These are phyloP conservation scores for Corythornis madagascariensis DNA, from an alignment of 2,113 vertebrate genomes.

Conservation along the genomic window DNA sequence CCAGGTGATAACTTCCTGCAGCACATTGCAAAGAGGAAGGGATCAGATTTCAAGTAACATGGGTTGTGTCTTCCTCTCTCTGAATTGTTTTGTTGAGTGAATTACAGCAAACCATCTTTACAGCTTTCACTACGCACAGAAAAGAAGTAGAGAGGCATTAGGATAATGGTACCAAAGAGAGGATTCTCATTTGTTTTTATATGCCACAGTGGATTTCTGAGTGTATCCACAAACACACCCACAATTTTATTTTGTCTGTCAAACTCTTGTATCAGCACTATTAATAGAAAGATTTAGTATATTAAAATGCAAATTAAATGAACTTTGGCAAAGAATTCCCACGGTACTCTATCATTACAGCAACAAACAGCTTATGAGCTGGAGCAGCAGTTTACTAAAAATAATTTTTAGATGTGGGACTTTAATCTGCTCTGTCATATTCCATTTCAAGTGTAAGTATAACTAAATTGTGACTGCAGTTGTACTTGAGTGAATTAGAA, in stretches of 20 bases:
- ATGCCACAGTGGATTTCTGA: slow-evolving; percentile 27
- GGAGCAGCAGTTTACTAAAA: not conserved
- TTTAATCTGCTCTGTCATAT: not conserved
- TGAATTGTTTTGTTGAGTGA: not conserved
- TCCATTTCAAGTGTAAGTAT: not conserved
- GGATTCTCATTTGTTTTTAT: slow-evolving; percentile 30
- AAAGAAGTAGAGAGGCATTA: not conserved
- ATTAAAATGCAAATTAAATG: slow-evolving; percentile 37
- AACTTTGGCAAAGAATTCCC: slow-evolving; percentile 32
- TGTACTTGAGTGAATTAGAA: not conserved
- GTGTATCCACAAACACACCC: not conserved
- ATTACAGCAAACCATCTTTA: not conserved
- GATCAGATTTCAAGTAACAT: not conserved
- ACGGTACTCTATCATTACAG: not conserved
- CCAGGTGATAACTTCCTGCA: not conserved
- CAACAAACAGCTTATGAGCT: slow-evolving; percentile 15
- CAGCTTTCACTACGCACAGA: not conserved
- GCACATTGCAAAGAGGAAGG: not conserved
- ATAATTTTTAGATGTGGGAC: not conserved
- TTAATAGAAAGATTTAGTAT: slow-evolving; percentile 27
- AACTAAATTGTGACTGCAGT: not conserved
- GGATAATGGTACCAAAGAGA: slow-evolving; percentile 21
- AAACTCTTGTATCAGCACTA: not conserved
- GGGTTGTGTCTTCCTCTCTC: not conserved
- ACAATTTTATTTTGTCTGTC: slow-evolving; percentile 29